These are phyloP conservation scores for Paramormyrops kingsleyae DNA, from an alignment of 2,113 vertebrate species.

Conservation along the genomic window DNA sequence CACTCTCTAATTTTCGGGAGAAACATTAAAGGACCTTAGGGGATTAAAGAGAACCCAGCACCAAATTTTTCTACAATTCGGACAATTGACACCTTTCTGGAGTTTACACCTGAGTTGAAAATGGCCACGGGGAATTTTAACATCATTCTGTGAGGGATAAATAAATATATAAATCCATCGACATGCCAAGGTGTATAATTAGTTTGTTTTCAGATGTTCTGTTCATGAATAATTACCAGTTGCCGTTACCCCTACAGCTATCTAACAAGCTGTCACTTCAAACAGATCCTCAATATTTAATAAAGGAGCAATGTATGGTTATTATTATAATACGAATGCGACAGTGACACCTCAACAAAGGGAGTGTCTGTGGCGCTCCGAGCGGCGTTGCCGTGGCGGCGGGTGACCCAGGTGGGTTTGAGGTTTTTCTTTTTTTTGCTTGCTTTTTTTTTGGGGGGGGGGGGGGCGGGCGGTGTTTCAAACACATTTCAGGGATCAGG, in stretches of 20 bases:
- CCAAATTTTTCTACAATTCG: slow-evolving; percentile 44
- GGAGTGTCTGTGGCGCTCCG: slow-evolving; percentile 14
- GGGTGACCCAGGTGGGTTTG: slow-evolving; percentile 3
- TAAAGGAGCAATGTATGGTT: slow-evolving; percentile 59
- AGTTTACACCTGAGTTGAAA: slow-evolving; percentile 63
- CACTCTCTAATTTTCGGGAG: background rate
- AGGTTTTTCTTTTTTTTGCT: background rate
- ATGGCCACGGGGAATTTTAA: slow-evolving; percentile 70
- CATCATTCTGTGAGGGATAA: slow-evolving; percentile 34
- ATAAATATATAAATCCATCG: slow-evolving; percentile 38
- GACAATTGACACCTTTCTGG: slow-evolving; percentile 62
- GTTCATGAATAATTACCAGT: slow-evolving; percentile 81
- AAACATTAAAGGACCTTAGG: background rate
- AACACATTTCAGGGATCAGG: background rate
- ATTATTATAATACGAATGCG: slow-evolving; percentile 57
- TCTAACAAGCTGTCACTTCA: slow-evolving; percentile 75
- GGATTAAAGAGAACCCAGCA: background rate
- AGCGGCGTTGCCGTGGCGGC: slow-evolving; percentile 15
- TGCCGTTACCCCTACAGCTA: slow-evolving; percentile 76
- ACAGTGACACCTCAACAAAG: slow-evolving; percentile 61
- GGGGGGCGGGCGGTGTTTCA: background rate
- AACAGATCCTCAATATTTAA: slow-evolving; percentile 80
- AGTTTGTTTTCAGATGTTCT: slow-evolving; percentile 79
- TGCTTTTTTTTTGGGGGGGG: background rate
- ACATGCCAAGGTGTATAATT: slow-evolving; percentile 74